A percentile compares a stretch with the other conserved stretches of the same genome.
These are phyloP conservation scores for Sapayoa aenigma DNA, from an alignment of 2,113 vertebrate genomes.

Conservation along the genomic window DNA sequence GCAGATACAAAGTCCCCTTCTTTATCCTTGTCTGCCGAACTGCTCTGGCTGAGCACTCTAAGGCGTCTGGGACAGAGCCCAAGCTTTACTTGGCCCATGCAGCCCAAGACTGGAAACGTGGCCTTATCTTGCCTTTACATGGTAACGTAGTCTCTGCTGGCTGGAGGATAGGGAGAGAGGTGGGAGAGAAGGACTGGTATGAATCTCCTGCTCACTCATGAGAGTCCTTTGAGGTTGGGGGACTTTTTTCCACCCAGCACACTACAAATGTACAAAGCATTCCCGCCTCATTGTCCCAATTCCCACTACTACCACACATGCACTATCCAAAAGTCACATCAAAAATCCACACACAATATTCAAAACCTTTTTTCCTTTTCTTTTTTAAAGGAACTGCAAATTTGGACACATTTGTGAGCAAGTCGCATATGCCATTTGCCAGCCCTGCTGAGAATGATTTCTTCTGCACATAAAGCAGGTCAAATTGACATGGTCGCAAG, in stretches of 20 bases:
- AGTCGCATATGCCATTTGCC: not conserved
- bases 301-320: not conserved
- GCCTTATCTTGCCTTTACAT: not conserved
- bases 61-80: not conserved
- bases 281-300: not conserved
- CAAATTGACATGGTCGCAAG: not conserved
- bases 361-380: not conserved
- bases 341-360: not conserved
- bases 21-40: not conserved
- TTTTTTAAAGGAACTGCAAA: not conserved
- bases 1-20: not conserved
- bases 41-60: not conserved
- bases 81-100: not conserved
- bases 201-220: not conserved
- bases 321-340: not conserved
- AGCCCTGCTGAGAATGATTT: not conserved
- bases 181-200: not conserved
- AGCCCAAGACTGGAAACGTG: not conserved
- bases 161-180: not conserved
- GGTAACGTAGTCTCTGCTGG: not conserved
- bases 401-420: not conserved
- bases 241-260: not conserved
- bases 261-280: not conserved
- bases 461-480: not conserved
- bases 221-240: accelerated